A percentile compares a stretch with the other conserved stretches of the same genome.
Conservation (phyloP, 2,797 vertebrate species). For the Clamator glandarius region DNA sequence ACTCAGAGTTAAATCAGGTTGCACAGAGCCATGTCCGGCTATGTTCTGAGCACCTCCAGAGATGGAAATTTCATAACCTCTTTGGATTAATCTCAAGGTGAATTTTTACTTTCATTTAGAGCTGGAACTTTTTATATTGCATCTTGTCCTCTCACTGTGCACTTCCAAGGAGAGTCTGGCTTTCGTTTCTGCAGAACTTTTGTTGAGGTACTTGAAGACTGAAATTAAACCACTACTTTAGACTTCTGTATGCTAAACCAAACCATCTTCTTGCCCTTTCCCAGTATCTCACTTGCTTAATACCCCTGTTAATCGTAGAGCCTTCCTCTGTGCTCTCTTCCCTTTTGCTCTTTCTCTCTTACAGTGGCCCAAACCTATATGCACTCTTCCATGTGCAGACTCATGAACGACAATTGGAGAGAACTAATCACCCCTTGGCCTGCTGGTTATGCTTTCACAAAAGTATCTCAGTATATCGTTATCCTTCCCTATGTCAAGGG, state of each 20-base stretch:
- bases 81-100: not conserved
- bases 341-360: not conserved
- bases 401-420: not conserved
- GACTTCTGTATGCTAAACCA: not conserved
- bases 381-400: not conserved
- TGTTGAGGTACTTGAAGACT: not conserved
- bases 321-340: not conserved
- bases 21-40: not conserved
- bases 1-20: not conserved
- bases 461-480: not conserved
- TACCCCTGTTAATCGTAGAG: not conserved
- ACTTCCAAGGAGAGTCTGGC: not conserved
- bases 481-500: not conserved
- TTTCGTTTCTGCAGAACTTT: not conserved
- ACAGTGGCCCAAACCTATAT: not conserved
- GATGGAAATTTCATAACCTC: not conserved
- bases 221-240: not conserved
- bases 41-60: not conserved
- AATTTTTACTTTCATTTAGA: not conserved
- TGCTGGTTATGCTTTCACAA: not conserved
- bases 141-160: not conserved
- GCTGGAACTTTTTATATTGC: not conserved
- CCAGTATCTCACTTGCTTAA: not conserved
- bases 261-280: not conserved
- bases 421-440: not conserved